Evolutionary conservation across 1,140 invertebrate genomes (phyloP).

Genomic region (Linepithema humile): DNA sequence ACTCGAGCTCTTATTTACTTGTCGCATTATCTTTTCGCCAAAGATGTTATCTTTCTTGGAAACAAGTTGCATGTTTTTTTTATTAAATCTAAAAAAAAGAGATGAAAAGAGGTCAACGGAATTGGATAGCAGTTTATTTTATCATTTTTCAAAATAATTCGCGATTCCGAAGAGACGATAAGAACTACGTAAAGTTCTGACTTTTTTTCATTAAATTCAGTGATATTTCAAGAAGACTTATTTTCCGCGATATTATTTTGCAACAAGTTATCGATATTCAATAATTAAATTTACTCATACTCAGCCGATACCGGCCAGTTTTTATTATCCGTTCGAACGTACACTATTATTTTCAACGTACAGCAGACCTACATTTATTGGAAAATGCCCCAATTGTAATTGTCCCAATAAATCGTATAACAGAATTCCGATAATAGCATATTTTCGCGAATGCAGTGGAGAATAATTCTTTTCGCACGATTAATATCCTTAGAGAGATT

Average conservation of each 20-base stretch:
- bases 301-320: neutral
- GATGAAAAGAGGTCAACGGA: neutral
- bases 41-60: neutral
- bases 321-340: neutral
- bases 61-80: neutral
- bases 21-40: neutral
- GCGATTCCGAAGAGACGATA: neutral
- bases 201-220: neutral
- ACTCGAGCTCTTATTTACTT: neutral
- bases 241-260: neutral
- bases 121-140: neutral
- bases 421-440: neutral
- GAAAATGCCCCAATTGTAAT: neutral
- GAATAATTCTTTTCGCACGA: neutral
- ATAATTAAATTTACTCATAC: neutral
- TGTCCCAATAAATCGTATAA: neutral
- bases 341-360: neutral
- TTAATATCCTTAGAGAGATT: constrained; percentile 9
- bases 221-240: neutral
- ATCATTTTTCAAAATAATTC: neutral
- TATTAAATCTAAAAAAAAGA: neutral
- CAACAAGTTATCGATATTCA: neutral
- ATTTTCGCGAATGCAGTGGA: neutral
- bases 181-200: neutral
- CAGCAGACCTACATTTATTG: neutral